Conservation (phyloP, 2,113 vertebrate species). For the Sigmodon hispidus region DNA sequence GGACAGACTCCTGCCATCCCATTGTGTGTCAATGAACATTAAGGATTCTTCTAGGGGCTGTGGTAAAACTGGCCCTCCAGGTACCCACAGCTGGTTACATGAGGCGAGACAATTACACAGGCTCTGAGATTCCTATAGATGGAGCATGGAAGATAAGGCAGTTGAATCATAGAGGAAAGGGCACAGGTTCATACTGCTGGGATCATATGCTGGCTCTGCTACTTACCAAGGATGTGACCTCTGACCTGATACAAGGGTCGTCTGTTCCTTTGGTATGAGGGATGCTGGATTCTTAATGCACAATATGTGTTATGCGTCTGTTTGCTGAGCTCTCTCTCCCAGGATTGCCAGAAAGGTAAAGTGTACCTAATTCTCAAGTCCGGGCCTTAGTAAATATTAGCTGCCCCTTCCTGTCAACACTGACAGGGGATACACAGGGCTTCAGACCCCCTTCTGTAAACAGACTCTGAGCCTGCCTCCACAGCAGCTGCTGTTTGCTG, state of each 20-base stretch:
- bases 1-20: too few relatives aligned
- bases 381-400: background rate
- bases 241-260: background rate
- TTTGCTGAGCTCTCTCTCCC: background rate
- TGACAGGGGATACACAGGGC: background rate
- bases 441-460: background rate
- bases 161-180: too few relatives aligned
- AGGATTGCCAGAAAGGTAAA: background rate
- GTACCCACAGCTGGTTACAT: background rate
- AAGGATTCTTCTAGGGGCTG: background rate
- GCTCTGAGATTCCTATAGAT: background rate
- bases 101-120: background rate
- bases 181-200: background rate
- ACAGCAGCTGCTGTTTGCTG: too few relatives aligned
- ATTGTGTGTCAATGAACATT: fast-evolving
- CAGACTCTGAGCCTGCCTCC: background rate
- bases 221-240: background rate
- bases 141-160: background rate
- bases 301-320: too few relatives aligned
- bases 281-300: background rate
- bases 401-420: background rate
- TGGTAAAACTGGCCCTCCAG: background rate
- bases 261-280: background rate
- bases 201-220: background rate
- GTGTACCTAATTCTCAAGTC: background rate